Evolutionary conservation across 2,888 invertebrate species (phyloP).

Genomic region (Protonemura montana): DNA sequence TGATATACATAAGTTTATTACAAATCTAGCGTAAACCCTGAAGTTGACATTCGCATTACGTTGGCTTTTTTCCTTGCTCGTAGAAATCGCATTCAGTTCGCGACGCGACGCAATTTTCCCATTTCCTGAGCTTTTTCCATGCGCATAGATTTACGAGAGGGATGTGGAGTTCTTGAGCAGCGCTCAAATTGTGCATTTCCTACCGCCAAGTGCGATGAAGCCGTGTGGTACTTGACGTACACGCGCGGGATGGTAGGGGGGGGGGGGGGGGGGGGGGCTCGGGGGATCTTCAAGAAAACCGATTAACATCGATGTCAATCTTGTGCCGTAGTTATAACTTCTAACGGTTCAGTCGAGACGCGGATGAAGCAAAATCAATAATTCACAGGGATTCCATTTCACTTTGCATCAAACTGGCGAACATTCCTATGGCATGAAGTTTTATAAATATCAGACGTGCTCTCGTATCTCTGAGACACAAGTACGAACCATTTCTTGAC

Average conservation of each 20-base stretch:
- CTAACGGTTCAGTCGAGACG: background rate
- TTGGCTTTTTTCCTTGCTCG: background rate
- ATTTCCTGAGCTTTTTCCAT: background rate
- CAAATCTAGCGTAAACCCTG: background rate
- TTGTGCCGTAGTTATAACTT: background rate
- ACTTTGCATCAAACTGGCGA: constrained; percentile 4
- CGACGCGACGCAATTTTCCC: background rate
- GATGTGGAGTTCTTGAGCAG: too few species aligned
- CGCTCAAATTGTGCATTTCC: background rate
- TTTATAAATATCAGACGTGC: background rate
- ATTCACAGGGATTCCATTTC: background rate
- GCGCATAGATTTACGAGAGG: background rate
- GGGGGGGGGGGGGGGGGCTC: background rate
- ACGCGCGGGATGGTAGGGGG: background rate
- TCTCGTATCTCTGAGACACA: background rate
- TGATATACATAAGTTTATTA: background rate
- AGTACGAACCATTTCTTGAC: background rate
- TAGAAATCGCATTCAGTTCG: background rate
- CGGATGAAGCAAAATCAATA: constrained; percentile 12
- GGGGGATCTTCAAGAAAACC: background rate
- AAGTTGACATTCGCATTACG: background rate
- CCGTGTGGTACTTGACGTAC: background rate
- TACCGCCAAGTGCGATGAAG: background rate
- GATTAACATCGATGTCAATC: constrained; percentile 12
- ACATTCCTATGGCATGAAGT: background rate